Base-by-base conservation (phyloP, 2,888 invertebrate species). In the Calliopum simillimum region DNA sequence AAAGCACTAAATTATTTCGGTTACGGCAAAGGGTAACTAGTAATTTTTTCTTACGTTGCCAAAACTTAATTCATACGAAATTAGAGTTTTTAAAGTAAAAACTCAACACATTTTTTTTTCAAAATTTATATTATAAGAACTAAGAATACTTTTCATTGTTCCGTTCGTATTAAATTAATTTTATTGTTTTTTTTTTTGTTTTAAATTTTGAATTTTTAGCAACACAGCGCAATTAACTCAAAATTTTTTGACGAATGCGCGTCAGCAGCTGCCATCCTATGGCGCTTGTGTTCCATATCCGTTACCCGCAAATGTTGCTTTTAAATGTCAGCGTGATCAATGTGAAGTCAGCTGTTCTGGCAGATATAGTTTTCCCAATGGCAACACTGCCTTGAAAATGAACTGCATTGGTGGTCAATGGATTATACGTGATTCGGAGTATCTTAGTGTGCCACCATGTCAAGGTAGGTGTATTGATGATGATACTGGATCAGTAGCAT, bases 391-490 rank as follows among this genome's bases (percentile, higher is more conserved):
- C 2, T 69, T 85, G 16, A 80, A 81, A 43, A 65, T 84, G 71
- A 79, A 78, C 25, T 84, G 84, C 71, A 78, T 82, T 8, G 79
- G 79, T 33, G 78, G 81, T n/a, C 75, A 78, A 13, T 84, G 84
- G 84, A 81, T 84, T 64, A 78, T 85, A 56, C 78, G 78, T 11
- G 79, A 84, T 69, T 81, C 83, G 13, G 78, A 74, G 25, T 79
- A 87, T 51, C 80, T 80, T 0, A 76, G 78, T 0, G 85, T 90
- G 44, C 91, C 91, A 2, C 84, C 88, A n/a, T 92, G 92, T 78
- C 88, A 90, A 86, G 90, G 91, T 91, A 86, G 86, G 87, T 80
- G 68, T 41, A 43, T 19, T 8, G 8, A 16, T 0, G 56, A 21
- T 55, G 44, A n/a, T 68, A 33, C 6, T 58, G 44, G 13, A 25